Conservation (phyloP, 2,113 vertebrate genomes). For the Muscicapa adusta region DNA sequence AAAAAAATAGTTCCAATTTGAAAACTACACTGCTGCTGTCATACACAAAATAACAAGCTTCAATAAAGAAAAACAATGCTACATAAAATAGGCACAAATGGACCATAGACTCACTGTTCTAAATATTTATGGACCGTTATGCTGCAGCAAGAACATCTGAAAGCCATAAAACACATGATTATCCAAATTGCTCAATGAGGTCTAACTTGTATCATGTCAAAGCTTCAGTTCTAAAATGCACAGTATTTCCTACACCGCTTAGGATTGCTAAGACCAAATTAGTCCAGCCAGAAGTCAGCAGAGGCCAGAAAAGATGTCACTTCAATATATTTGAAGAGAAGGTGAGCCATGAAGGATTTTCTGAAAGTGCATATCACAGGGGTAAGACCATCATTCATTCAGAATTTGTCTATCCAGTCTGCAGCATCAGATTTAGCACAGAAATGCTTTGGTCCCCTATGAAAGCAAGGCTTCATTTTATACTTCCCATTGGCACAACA, state of each 20-base stretch:
- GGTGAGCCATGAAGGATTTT: background rate
- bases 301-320: background rate
- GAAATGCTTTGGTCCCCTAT: background rate
- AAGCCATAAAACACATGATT: slow-evolving; percentile 39
- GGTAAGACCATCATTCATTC: background rate
- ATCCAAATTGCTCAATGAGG: slow-evolving; percentile 20
- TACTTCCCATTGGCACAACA: background rate
- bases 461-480: background rate
- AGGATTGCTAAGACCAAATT: background rate
- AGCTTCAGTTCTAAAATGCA: slow-evolving; percentile 15
- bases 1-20: background rate
- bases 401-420: background rate
- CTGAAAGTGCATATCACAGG: background rate
- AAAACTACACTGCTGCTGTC: background rate
- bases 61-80: slow-evolving; percentile 10
- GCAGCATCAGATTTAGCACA: background rate
- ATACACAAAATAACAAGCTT: background rate
- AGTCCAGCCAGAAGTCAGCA: background rate
- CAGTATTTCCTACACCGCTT: background rate
- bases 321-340: slow-evolving; percentile 2
- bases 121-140: slow-evolving; percentile 58
- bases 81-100: slow-evolving; percentile 28
- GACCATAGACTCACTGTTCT: background rate
- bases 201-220: slow-evolving; percentile 18
- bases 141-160: background rate